A percentile compares a stretch with the other conserved stretches of the same genome.
Conservation (phyloP, 2,113 vertebrate species). For the Psilopsiagon aymara region DNA sequence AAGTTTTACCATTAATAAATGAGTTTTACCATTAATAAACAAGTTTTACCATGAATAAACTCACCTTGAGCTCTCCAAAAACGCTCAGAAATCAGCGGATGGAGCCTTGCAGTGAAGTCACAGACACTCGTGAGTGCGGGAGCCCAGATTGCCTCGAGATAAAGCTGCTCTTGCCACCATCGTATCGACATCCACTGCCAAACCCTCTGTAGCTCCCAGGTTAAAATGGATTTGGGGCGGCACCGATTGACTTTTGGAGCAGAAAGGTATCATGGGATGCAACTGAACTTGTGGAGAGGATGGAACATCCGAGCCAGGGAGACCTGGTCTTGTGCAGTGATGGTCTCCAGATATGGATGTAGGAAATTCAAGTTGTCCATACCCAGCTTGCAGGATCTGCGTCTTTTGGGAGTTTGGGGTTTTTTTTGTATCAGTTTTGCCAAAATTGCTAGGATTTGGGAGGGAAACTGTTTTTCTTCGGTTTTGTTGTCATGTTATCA, state of each 20-base stretch:
- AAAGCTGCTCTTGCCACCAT: constrained; percentile 12
- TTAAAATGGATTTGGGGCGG: constrained; percentile 10
- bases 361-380: neutral
- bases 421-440: accelerated
- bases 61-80: neutral
- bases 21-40: neutral
- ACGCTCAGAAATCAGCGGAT: accelerated
- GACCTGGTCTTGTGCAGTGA: accelerated
- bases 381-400: neutral
- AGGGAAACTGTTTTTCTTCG: neutral
- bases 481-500: too few relatives aligned
- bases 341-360: accelerated
- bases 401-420: accelerated
- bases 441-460: accelerated
- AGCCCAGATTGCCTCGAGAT: neutral
- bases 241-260: constrained; percentile 15
- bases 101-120: neutral
- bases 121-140: neutral
- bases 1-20: too few relatives aligned
- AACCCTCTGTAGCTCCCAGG: neutral
- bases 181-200: neutral
- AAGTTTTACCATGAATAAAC: neutral
- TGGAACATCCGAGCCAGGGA: neutral
- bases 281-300: neutral
- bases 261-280: constrained; percentile 9